These are phyloP conservation scores for Andricus quercusramuli DNA, from an alignment of 2,888 invertebrate species.

Conservation along the genomic window DNA sequence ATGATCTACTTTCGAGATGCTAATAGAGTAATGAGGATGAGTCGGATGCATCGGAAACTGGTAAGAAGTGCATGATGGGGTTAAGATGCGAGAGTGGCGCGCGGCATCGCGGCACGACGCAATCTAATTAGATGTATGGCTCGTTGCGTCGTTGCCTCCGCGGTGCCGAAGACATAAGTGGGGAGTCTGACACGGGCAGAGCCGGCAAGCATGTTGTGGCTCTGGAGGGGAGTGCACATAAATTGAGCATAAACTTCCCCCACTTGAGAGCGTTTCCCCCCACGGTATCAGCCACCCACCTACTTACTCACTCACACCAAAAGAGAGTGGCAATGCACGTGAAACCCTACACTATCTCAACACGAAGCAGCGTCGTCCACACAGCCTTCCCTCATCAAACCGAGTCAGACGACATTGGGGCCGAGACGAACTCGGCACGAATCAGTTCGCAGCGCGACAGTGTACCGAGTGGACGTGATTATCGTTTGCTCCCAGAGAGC, in stretches of 20 bases:
- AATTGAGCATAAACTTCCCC: slow-evolving; percentile 63
- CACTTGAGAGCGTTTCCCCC: slow-evolving; percentile 44
- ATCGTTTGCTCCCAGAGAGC: slow-evolving; percentile 33
- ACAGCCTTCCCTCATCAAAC: slow-evolving; percentile 63
- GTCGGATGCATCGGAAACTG: not conserved
- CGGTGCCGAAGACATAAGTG: slow-evolving; percentile 48
- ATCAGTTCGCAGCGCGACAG: slow-evolving; percentile 71
- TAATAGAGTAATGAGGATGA: not conserved
- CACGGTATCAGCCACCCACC: slow-evolving; percentile 33
- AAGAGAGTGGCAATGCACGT: slow-evolving; percentile 27
- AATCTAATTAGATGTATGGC: slow-evolving; percentile 65
- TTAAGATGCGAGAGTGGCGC: slow-evolving; percentile 42
- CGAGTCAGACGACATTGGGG: slow-evolving; percentile 72
- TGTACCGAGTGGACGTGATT: slow-evolving; percentile 66
- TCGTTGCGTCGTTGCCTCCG: slow-evolving; percentile 46
- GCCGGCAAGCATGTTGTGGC: slow-evolving; percentile 24
- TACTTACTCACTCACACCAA: not conserved
- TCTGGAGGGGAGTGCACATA: slow-evolving; percentile 54
- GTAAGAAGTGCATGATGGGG: not conserved
- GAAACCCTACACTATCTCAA: slow-evolving; percentile 20
- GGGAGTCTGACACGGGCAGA: slow-evolving; percentile 17
- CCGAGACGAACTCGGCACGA: slow-evolving; percentile 67
- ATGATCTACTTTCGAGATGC: not conserved
- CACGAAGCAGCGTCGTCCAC: slow-evolving; percentile 44
- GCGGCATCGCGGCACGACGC: slow-evolving; percentile 63